Evolutionary conservation across 2,113 vertebrate genomes (phyloP).

Genomic region (Megaceryle torquata): DNA sequence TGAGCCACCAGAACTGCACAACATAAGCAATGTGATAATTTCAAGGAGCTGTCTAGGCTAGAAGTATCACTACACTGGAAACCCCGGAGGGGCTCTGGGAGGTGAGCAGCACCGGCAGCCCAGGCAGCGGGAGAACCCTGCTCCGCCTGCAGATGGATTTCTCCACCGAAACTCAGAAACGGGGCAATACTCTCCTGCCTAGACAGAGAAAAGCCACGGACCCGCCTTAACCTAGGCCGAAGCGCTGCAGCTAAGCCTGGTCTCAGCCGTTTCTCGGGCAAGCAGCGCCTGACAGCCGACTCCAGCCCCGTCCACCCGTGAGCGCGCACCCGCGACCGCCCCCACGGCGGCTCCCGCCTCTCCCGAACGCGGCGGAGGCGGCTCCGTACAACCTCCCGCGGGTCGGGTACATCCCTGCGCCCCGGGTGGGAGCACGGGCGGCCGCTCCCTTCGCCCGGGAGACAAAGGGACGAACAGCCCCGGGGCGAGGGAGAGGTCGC

Average conservation of each 20-base stretch:
- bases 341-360: background rate
- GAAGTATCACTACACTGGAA: background rate
- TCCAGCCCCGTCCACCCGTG: background rate
- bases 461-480: background rate
- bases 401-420: background rate
- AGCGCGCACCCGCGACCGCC: background rate
- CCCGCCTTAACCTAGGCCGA: background rate
- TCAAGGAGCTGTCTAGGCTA: background rate
- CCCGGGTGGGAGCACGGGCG: background rate
- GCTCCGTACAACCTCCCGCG: background rate
- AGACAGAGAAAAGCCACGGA: background rate
- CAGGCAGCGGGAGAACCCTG: background rate
- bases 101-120: background rate
- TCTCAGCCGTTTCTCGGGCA: background rate
- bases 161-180: background rate
- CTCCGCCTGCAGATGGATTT: background rate
- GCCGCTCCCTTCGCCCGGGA: background rate
- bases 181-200: rapidly evolving
- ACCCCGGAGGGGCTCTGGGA: rapidly evolving
- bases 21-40: background rate
- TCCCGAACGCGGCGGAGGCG: background rate
- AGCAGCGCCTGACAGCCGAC: background rate
- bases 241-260: background rate
- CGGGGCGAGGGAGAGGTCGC: background rate
- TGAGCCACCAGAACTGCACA: rapidly evolving